These are phyloP conservation scores for Eurystomus glaucurus DNA, from an alignment of 2,797 vertebrate species.

Conservation along the genomic window DNA sequence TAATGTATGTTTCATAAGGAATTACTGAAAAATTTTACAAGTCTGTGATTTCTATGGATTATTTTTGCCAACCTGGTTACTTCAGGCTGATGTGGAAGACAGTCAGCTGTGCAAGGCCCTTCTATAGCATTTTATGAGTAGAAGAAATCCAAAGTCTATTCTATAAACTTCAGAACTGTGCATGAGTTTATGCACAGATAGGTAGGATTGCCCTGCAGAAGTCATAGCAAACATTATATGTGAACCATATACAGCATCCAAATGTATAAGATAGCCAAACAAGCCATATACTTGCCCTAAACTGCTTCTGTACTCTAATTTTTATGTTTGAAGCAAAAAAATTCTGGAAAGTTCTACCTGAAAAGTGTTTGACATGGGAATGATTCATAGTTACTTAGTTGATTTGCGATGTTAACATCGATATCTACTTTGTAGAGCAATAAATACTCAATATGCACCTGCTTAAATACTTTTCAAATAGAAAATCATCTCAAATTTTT, in stretches of 20 bases:
- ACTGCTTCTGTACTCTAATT: background rate
- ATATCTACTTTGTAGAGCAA: background rate
- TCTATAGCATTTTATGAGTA: background rate
- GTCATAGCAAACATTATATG: background rate
- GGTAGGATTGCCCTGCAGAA: background rate
- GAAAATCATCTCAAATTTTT: background rate
- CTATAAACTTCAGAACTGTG: background rate
- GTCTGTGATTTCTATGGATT: background rate
- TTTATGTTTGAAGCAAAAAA: background rate
- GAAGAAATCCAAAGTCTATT: background rate
- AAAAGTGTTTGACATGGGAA: background rate
- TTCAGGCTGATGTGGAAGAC: background rate
- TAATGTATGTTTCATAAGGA: background rate
- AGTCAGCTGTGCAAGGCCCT: background rate
- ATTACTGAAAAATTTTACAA: background rate
- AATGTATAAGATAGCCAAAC: background rate
- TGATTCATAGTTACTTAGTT: background rate
- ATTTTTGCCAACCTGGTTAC: background rate
- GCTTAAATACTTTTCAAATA: constrained; percentile 58
- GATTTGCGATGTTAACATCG: constrained; percentile 17
- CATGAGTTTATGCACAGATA: background rate
- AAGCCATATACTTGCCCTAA: background rate
- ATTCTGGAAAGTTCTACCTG: background rate
- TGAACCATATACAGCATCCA: background rate
- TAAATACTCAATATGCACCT: background rate